A percentile compares a stretch with the other conserved stretches of the same genome.
phyloP scores from a whole-genome alignment of 2,888 invertebrate genomes.

The Chrysina gloriosa region DNA sequence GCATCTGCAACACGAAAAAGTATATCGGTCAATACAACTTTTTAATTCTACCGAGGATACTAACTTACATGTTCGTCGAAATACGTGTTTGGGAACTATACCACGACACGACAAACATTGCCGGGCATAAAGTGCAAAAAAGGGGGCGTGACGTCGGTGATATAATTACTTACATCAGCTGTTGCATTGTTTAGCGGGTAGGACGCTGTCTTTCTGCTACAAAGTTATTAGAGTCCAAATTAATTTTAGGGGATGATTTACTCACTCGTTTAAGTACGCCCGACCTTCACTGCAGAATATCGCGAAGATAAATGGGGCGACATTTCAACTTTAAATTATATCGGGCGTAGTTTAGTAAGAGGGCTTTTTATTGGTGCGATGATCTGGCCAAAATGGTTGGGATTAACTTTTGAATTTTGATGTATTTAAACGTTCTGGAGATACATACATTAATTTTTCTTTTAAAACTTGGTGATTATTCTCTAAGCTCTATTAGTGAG shows the following conservation, averaged over 20 bases:
- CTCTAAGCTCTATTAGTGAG: too few species aligned
- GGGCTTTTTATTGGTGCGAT: neutral
- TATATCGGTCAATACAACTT: too few species aligned
- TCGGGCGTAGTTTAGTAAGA: neutral
- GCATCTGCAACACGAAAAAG: too few species aligned
- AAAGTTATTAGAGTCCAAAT: conserved; percentile 29
- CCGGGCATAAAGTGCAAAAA: neutral
- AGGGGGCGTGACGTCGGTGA: neutral
- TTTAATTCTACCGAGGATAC: too few species aligned
- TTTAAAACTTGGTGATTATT: too few species aligned
- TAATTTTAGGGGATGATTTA: conserved; percentile 34
- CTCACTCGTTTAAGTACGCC: conserved; percentile 21
- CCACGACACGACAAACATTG: too few species aligned
- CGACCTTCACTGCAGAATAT: conserved; percentile 19
- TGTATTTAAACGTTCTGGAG: too few species aligned
- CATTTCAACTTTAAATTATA: conserved; percentile 12
- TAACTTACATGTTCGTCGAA: too few species aligned
- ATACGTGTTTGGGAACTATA: too few species aligned
- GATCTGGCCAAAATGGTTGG: neutral
- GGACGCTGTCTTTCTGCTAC: conserved; percentile 13
- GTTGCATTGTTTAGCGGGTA: conserved; percentile 23
- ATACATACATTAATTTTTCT: too few species aligned
- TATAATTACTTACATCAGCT: conserved; percentile 27
- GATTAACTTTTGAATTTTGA: too few species aligned
- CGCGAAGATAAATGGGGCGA: conserved; percentile 13